These are phyloP conservation scores for Halotydeus destructor DNA, from an alignment of 1,140 invertebrate genomes.

Conservation along the genomic window DNA sequence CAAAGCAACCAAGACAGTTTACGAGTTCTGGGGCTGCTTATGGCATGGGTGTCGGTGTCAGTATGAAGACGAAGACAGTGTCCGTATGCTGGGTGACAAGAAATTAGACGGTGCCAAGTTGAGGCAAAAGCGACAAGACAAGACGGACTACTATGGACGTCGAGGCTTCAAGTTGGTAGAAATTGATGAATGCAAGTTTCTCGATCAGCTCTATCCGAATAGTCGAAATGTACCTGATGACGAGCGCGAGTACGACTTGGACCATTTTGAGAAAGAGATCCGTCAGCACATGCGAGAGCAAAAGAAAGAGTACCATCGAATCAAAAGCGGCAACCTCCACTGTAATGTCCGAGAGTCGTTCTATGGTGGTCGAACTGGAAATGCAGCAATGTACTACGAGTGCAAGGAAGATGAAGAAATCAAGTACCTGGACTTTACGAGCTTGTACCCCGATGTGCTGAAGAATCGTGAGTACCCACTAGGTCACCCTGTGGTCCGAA, in stretches of 20 bases:
- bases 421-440: slow-evolving; percentile 21
- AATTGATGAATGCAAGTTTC: too few species aligned
- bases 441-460: slow-evolving; percentile 21
- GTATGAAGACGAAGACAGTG: neutral
- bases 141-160: too few species aligned
- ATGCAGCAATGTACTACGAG: slow-evolving; percentile 18
- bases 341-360: slow-evolving; percentile 19
- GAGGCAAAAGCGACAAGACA: too few species aligned
- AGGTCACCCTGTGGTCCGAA: slow-evolving; percentile 22
- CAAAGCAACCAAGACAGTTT: neutral
- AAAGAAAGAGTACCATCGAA: too few species aligned
- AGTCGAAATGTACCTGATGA: too few species aligned
- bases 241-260: too few species aligned
- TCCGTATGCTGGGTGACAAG: neutral
- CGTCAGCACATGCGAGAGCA: too few species aligned
- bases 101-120: too few species aligned
- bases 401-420: slow-evolving; percentile 10
- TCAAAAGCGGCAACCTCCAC: neutral
- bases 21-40: slow-evolving; percentile 6
- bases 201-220: too few species aligned
- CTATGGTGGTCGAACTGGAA: slow-evolving; percentile 23
- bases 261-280: too few species aligned
- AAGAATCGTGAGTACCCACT: slow-evolving; percentile 18
- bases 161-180: too few species aligned
- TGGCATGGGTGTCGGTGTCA: slow-evolving; percentile 1